Base-by-base conservation (phyloP, 2,888 invertebrate species). In the Drosophila formosana region DNA sequence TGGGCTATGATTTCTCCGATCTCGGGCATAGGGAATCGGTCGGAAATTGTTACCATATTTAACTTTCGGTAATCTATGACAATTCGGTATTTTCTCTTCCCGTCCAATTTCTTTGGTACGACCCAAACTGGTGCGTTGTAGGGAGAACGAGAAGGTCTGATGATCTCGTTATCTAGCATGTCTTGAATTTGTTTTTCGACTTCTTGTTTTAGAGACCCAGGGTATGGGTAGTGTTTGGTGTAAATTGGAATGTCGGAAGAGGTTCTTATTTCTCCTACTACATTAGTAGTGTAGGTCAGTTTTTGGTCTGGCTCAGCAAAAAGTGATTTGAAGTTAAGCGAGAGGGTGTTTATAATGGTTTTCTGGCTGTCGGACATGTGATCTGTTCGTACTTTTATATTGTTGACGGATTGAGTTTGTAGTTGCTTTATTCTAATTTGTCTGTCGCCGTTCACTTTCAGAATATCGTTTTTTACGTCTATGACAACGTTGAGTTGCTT, bases 391-490 rank as follows among this genome's bases (percentile, higher is more conserved):
- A 11, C 9, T 34, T 34, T 34, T 34, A 34, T 34, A 3, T 46
- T 43, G 32, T 51, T 39, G 7, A 51, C 50, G n/a, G 50, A 41
- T 25, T 60, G 60, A n/a, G 32, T 50, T 9, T 30, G 8, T 9
- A 51, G 32, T 43, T 50, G 60, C n/a, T 60, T 60, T 11, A 60
- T 60, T 30, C 11, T 32, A 9, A 60, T n/a, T 32, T 25, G 30
- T 8, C 25, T 32, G 30, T 47, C 23, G 13, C 50, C 43, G 9
- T 60, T 60, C 32, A 51, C 8, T 32, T 39, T 43, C 3, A 61
- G 7, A n/a, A 61, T 18, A 9, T 58, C 30, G 6, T 50, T 58
- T 58, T 30, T 50, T 6, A 58, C 58, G 4, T 58, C 58, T 3
- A 47, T 56, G 6, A 56, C 32, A 6, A 34, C 46, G 37, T 56